Conservation (phyloP, 2,113 vertebrate genomes). For the Fregetta grallaria region DNA sequence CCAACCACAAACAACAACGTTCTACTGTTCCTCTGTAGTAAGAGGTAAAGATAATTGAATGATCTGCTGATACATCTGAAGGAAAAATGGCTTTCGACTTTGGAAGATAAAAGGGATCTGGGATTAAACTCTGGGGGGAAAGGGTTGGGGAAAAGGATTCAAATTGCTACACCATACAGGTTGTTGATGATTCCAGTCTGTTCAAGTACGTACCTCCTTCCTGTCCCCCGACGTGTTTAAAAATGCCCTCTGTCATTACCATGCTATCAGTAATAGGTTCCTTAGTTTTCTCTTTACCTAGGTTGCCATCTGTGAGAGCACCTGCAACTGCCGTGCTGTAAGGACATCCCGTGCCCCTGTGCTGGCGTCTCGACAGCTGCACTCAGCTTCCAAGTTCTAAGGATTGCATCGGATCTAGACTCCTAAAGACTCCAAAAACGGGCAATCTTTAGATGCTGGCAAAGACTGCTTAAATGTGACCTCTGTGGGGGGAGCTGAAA, state of each 20-base stretch:
- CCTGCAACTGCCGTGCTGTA: rapidly evolving
- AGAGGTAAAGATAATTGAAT: neutral
- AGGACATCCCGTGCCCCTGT: rapidly evolving
- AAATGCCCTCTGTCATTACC: neutral
- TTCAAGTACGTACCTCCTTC: neutral
- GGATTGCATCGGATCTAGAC: rapidly evolving
- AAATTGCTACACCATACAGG: neutral
- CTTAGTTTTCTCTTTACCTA: neutral
- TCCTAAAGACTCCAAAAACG: neutral
- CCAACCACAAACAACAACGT: neutral
- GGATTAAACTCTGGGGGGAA: neutral
- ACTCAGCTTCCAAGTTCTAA: rapidly evolving
- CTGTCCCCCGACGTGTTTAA: neutral
- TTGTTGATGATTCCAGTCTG: neutral
- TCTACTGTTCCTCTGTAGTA: neutral
- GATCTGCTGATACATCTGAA: neutral
- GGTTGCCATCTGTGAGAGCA: neutral
- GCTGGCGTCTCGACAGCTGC: neutral
- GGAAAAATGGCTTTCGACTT: neutral
- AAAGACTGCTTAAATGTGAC: neutral
- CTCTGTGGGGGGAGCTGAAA: neutral
- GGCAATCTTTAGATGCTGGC: neutral
- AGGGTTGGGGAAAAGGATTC: neutral
- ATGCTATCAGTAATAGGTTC: neutral
- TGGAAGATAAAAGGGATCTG: neutral